Evolutionary conservation across 2,113 vertebrate genomes (phyloP).

Genomic region (Gadus macrocephalus): DNA sequence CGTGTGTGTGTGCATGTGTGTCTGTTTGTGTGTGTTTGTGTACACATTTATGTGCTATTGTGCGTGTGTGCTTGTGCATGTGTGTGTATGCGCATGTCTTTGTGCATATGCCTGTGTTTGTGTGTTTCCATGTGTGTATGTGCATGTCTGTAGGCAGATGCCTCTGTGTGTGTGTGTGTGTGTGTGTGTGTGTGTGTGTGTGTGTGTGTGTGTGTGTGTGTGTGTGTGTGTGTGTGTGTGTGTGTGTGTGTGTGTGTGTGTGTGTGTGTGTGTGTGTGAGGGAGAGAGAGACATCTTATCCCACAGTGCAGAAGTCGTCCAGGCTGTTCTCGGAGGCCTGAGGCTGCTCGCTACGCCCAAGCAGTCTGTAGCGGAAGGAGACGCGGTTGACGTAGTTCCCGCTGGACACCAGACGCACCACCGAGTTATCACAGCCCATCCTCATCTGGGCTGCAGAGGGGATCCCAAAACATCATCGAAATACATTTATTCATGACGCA

Average conservation of each 20-base stretch:
- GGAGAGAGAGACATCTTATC: slow-evolving; percentile 38
- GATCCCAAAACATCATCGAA: not conserved
- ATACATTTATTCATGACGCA: too few species aligned
- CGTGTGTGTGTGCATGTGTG: slow-evolving; percentile 5
- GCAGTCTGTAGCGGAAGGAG: slow-evolving; percentile 88
- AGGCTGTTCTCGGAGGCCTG: slow-evolving; percentile 81
- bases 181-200: not conserved
- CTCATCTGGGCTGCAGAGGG: slow-evolving; percentile 84
- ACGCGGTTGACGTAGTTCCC: slow-evolving; percentile 90
- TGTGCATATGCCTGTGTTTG: not conserved
- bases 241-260: not conserved
- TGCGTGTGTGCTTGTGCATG: slow-evolving; percentile 5
- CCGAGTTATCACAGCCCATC: slow-evolving; percentile 92
- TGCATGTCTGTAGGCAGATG: not conserved
- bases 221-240: slow-evolving; percentile 5
- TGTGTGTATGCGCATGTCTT: not conserved
- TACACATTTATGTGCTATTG: not conserved
- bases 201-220: slow-evolving; percentile 2
- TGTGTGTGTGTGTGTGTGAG: slow-evolving; percentile 1
- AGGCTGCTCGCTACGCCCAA: slow-evolving; percentile 78
- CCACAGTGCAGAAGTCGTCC: slow-evolving; percentile 78
- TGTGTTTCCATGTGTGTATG: slow-evolving; percentile 1
- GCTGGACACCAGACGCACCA: slow-evolving; percentile 91
- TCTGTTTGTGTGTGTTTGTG: not conserved
- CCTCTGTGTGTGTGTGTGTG: not conserved